A percentile compares a stretch with the other conserved stretches of the same genome.
Conservation (phyloP, 2,113 vertebrate species). For the Esox niger region DNA sequence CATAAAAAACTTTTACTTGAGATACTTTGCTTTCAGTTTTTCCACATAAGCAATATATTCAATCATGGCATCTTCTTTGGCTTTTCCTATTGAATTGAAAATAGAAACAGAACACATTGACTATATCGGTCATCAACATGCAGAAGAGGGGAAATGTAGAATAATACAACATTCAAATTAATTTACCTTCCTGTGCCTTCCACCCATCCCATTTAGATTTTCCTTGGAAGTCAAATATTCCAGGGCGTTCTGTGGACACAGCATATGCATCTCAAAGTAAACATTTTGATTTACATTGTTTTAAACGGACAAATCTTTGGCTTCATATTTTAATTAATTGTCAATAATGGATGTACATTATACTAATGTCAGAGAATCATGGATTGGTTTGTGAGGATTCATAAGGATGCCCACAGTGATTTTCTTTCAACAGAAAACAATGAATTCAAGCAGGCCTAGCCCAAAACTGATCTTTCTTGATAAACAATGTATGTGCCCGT, state of each 20-base stretch:
- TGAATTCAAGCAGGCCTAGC: too few species aligned
- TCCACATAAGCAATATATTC: slow-evolving; percentile 80
- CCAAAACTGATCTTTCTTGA: too few species aligned
- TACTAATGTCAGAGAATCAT: too few species aligned
- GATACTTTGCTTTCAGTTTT: slow-evolving; percentile 81
- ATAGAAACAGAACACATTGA: slow-evolving; percentile 3
- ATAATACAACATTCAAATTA: not conserved
- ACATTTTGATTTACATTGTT: not conserved
- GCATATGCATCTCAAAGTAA: not conserved
- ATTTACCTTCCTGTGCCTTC: slow-evolving; percentile 81
- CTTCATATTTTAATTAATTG: too few species aligned
- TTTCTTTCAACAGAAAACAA: too few species aligned
- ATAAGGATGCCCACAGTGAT: too few species aligned
- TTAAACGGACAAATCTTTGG: too few species aligned
- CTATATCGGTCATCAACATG: not conserved
- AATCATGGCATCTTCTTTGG: slow-evolving; percentile 82
- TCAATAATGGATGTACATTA: too few species aligned
- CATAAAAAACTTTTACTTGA: slow-evolving; percentile 57
- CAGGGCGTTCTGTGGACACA: slow-evolving; percentile 78
- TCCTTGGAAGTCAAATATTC: slow-evolving; percentile 81
- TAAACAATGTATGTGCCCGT: too few species aligned
- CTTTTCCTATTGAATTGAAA: slow-evolving; percentile 67
- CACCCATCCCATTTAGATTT: slow-evolving; percentile 92
- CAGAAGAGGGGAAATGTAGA: not conserved
- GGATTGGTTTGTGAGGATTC: too few species aligned